Percentiles rank a stretch among this genome's conserved stretches.
These are phyloP conservation scores for Drymonia ruficornis DNA, from an alignment of 2,888 invertebrate species.

Conservation along the genomic window DNA sequence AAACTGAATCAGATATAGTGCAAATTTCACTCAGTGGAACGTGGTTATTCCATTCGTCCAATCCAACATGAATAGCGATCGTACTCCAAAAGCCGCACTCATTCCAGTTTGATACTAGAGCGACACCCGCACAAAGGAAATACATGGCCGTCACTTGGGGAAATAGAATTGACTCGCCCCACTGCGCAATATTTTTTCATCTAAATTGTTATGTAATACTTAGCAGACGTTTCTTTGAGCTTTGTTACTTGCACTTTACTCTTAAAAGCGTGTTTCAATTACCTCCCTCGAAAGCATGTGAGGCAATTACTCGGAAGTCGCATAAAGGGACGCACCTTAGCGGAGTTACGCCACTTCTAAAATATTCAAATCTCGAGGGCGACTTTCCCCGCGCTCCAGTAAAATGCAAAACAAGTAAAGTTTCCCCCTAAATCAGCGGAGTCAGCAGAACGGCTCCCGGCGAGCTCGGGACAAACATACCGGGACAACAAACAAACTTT, in stretches of 20 bases:
- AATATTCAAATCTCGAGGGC: slow-evolving; percentile 79
- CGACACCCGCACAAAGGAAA: slow-evolving; percentile 60
- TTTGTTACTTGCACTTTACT: slow-evolving; percentile 39
- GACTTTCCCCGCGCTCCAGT: slow-evolving; percentile 70
- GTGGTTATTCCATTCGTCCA: slow-evolving; percentile 59
- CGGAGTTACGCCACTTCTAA: slow-evolving; percentile 70
- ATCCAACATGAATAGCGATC: slow-evolving; percentile 66
- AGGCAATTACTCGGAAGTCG: slow-evolving; percentile 57
- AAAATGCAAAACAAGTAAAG: slow-evolving; percentile 81
- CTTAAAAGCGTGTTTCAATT: slow-evolving; percentile 53
- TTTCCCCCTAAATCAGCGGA: slow-evolving; percentile 76
- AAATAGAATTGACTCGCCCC: slow-evolving; percentile 54
- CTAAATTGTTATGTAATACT: slow-evolving; percentile 22
- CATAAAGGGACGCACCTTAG: slow-evolving; percentile 70
- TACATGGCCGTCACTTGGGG: slow-evolving; percentile 59
- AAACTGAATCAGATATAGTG: slow-evolving; percentile 63
- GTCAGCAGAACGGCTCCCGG: slow-evolving; percentile 54
- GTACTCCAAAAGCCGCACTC: slow-evolving; percentile 58
- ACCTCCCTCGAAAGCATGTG: slow-evolving; percentile 50
- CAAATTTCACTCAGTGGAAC: slow-evolving; percentile 62
- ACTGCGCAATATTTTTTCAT: slow-evolving; percentile 45
- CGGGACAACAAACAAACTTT: slow-evolving; percentile 74
- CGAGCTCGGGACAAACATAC: slow-evolving; percentile 58
- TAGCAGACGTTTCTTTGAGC: slow-evolving; percentile 26
- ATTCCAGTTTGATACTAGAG: slow-evolving; percentile 53